These are phyloP conservation scores for Julus scanicus DNA, from an alignment of 2,888 invertebrate species.

Conservation along the genomic window DNA sequence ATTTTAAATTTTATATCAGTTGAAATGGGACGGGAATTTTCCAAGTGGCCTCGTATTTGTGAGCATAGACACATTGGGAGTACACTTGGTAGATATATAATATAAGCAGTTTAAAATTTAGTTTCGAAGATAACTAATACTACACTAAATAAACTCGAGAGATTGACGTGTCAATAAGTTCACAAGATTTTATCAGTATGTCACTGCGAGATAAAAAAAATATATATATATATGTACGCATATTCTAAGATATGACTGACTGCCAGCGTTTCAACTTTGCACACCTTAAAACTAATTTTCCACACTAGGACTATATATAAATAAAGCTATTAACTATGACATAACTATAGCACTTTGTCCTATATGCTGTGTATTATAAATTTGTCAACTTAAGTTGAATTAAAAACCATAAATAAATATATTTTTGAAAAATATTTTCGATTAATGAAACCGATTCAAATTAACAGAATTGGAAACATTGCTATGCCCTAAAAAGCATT, in stretches of 20 bases:
- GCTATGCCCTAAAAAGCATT: no score
- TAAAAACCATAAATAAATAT: no score
- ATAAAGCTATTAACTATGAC: no score
- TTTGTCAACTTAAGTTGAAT: no score
- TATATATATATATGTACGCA: no score
- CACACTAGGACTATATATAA: no score
- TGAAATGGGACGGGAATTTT: neutral
- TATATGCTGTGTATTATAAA: no score
- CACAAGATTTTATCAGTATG: neutral
- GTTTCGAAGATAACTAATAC: neutral
- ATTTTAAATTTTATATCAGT: neutral
- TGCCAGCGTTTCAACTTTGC: neutral
- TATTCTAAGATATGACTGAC: neutral
- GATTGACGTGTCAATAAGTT: neutral
- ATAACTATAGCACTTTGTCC: no score
- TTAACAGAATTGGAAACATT: no score
- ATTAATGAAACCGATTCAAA: no score
- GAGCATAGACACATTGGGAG: neutral
- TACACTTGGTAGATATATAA: neutral
- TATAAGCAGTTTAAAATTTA: constrained; percentile 9
- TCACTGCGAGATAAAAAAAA: neutral
- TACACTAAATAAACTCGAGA: neutral
- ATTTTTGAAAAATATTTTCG: no score
- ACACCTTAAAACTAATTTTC: no score
- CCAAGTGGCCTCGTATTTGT: neutral